phyloP scores from a whole-genome alignment of 2,113 vertebrate genomes.

The Calidris pugnax region DNA sequence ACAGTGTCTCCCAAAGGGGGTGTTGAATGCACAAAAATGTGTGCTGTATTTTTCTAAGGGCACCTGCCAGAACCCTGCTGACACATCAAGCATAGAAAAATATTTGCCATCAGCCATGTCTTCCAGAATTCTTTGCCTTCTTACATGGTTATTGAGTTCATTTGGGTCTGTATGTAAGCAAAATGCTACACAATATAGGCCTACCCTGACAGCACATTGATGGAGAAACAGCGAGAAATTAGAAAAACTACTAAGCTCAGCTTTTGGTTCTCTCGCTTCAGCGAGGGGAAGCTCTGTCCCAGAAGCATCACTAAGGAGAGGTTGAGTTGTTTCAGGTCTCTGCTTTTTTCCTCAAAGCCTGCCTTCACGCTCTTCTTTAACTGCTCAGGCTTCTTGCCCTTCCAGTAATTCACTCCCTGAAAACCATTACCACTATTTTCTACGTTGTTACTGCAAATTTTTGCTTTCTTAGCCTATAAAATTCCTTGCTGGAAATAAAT shows the following conservation, averaged over 20 bases:
- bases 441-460: not conserved
- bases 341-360: not conserved
- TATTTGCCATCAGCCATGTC: constrained; percentile 17
- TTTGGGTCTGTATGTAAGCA: not conserved
- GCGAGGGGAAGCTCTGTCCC: not conserved
- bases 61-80: constrained; percentile 52
- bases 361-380: not conserved
- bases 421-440: not conserved
- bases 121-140: not conserved
- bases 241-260: not conserved
- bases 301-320: not conserved
- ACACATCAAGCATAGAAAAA: constrained; percentile 37
- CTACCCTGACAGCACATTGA: not conserved
- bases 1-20: constrained; percentile 5
- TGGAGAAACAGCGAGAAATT: not conserved
- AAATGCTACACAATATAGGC: not conserved
- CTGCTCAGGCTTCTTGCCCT: not conserved
- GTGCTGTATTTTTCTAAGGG: constrained; percentile 32
- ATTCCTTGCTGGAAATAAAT: not conserved
- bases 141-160: not conserved
- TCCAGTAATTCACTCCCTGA: not conserved
- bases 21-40: not conserved
- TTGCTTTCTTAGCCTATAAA: not conserved
- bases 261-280: not conserved
- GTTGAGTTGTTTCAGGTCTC: not conserved